Evolutionary conservation across 2,797 vertebrate genomes (phyloP), one percentile per base, ranked within the genome.

Genomic region (Vipera ursinii): DNA sequence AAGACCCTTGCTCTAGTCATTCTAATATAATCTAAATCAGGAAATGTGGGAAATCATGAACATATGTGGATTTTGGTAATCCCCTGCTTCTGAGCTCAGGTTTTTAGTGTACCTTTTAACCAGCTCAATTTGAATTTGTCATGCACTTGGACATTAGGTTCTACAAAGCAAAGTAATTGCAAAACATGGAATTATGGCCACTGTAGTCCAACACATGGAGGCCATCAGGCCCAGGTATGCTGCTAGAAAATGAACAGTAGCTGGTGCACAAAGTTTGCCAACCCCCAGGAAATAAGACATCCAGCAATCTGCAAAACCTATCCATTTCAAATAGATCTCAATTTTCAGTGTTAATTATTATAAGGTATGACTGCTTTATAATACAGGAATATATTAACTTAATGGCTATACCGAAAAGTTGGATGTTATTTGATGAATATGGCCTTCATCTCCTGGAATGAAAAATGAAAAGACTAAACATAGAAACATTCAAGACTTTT

Each of bases 11-110:
- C 95, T 96, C 94, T 69, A 89, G 53, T 90, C 86, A 91, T 94
- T 95, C 73, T 96, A 93, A 95, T 91, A 91, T 96, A 93, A 95
- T 91, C 89, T 95, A 94, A 88, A 85, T 56, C 92, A 96, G 93
- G 91, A 96, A 97, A 94, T 88, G 87, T 93, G 91, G 95, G 92
- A 94, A 95, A 94, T 87, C 86, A 93, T 69, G 61, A 85, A 93
- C 91, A 86, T 88, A 65, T 0, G 0, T 9, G 44, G 51, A 61
- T 93, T 89, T 93, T 53, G 48, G 63, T 85, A 10, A 92, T 93
- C 65, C 73, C 87, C 89, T 85, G 88, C 86, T 91, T 91, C 94
- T 95, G 32, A 92, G 57, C 87, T 90, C 89, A 91, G 94, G 93
- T 90, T 94, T 94, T 91, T 89, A 87, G 24, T 53, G 26, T 86